Conservation (phyloP, 2,113 vertebrate genomes). For the Menidia beryllina region DNA sequence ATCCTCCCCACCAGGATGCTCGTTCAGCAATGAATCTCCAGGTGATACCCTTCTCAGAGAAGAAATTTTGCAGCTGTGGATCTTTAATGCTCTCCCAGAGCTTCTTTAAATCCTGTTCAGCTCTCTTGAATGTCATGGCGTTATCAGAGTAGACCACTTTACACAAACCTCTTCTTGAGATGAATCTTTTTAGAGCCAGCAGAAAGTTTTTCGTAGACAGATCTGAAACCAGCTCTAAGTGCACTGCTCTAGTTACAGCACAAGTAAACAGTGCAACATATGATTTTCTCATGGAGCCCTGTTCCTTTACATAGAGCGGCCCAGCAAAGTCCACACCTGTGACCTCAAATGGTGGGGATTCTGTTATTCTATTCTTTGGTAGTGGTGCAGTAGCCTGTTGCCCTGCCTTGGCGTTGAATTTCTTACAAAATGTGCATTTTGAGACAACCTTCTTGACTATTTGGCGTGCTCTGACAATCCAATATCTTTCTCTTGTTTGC, state of each 20-base stretch:
- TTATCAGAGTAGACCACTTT: not conserved
- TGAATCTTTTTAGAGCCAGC: not conserved
- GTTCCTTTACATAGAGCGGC: no score
- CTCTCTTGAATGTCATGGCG: not conserved
- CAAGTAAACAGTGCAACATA: not conserved
- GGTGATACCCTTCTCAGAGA: not conserved
- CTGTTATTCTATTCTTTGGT: no score
- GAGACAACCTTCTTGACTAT: no score
- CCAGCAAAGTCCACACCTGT: no score
- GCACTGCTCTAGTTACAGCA: not conserved
- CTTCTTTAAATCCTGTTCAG: not conserved
- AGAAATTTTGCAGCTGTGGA: not conserved
- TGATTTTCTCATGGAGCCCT: not conserved
- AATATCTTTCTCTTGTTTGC: not conserved
- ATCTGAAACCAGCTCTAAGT: not conserved
- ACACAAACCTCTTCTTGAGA: not conserved
- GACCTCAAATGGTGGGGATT: no score
- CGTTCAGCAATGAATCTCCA: no score
- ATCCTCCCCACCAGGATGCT: no score
- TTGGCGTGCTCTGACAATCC: not conserved
- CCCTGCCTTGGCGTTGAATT: no score
- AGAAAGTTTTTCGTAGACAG: not conserved
- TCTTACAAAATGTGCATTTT: no score
- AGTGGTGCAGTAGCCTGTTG: no score
- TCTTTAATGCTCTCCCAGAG: constrained; percentile 1